These are phyloP conservation scores for Tetragonula clypearis DNA, from an alignment of 1,140 invertebrate genomes.

Conservation along the genomic window DNA sequence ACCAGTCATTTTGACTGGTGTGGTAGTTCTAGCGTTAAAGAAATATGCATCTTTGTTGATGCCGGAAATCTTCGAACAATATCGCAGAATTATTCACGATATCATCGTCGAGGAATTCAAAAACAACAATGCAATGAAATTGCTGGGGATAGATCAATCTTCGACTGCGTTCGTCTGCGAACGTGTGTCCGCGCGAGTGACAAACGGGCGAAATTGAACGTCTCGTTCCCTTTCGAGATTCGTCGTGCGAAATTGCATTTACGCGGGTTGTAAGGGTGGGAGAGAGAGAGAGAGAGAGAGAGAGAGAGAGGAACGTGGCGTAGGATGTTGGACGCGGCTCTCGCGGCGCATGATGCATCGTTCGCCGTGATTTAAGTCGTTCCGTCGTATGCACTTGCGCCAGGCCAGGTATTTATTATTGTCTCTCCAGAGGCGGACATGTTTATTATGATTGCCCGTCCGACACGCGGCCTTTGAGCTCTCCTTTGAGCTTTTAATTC, in stretches of 20 bases:
- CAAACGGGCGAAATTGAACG: neutral
- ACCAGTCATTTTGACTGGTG: no score
- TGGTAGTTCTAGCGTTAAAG: no score
- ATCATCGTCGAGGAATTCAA: neutral
- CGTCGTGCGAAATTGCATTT: constrained; percentile 48
- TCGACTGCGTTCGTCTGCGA: neutral
- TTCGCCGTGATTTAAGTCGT: constrained; percentile 63
- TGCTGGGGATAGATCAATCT: neutral
- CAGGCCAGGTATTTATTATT: constrained; percentile 65
- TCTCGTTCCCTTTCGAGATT: constrained; percentile 46
- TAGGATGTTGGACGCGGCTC: constrained; percentile 34
- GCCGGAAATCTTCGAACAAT: no score
- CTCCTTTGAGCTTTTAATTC: constrained; percentile 46
- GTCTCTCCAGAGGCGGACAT: constrained; percentile 59
- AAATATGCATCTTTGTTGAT: no score
- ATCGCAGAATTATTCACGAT: no score
- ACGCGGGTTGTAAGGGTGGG: no score
- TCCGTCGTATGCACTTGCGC: constrained; percentile 60
- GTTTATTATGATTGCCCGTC: constrained; percentile 64
- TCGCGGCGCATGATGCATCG: constrained; percentile 62
- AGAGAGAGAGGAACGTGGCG: neutral
- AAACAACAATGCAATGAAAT: neutral
- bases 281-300: no score
- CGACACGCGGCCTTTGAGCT: neutral
- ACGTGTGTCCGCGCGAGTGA: neutral